Evolutionary conservation across 2,888 invertebrate genomes (phyloP), one percentile per base, ranked within the genome.

Genomic region (Dryobotodes eremita): DNA sequence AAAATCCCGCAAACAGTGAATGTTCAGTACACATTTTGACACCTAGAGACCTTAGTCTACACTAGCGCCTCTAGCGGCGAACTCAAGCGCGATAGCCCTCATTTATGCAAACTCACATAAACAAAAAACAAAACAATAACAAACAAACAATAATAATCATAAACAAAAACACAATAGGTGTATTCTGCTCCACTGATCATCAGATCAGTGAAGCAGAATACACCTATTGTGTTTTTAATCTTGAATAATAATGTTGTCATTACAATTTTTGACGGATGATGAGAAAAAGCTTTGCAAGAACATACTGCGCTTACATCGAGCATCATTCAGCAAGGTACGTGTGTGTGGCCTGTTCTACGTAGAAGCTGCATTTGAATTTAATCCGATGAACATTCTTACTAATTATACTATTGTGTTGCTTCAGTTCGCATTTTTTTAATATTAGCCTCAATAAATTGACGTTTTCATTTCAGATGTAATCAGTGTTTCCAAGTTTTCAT

Each of bases 301-400:
- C n/a, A 46, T 80, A 15, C 48, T 75, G 4, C 80, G 65, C 31
- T 26, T 75, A 2, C 26, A 81, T 26, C 59, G 57, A 59, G 80
- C 69, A 7, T 53, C 70, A 15, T 81, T 75, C 53, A 71, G 53
- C 76, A 75, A 76, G 61, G 75, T 76, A 6, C 10, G 53, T 13
- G 59, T 53, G 15, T 80, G 36, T 31, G 65, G 65, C 0, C 8
- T 79, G 20, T 74, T 68, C n/a, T 50, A 64, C 55, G 20, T 50
- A 23, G 73, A 80, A 42, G 50, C 55, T n/a, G n/a, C 26, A 10
- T 59, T 71, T 31, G 77, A 64, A 42, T n/a, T 68, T 13, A 57
- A 17, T 23, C n/a, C 71, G 1, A 59, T 48, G 23, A 36, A 31
- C 3, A 23, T 59, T 11, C 13, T 79, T 46, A 48, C 26, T 31